Evolutionary conservation across 2,797 vertebrate species (phyloP).

Genomic region (Benthosema pterotum): DNA sequence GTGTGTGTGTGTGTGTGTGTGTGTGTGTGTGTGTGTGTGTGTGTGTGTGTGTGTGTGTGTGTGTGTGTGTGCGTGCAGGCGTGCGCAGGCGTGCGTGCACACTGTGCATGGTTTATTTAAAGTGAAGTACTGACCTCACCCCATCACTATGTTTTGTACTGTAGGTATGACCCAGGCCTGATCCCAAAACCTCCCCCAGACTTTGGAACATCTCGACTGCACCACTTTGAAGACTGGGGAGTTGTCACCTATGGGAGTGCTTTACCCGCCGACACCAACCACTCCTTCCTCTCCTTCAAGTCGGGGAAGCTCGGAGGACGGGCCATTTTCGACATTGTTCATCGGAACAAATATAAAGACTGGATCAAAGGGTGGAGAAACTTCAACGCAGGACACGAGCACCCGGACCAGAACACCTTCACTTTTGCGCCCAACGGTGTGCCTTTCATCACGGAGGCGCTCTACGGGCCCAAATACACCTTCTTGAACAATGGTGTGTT

Average conservation of each 20-base stretch:
- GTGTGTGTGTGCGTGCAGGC: too few relatives aligned
- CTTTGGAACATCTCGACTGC: slow-evolving; percentile 86
- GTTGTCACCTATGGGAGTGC: slow-evolving; percentile 95
- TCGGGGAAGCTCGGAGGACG: slow-evolving; percentile 97
- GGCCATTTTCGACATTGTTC: slow-evolving; percentile 96
- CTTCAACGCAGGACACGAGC: slow-evolving; percentile 97
- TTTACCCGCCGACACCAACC: slow-evolving; percentile 86
- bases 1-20: too few relatives aligned
- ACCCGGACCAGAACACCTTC: slow-evolving; percentile 97
- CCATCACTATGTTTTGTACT: slow-evolving; percentile 28
- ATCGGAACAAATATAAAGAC: slow-evolving; percentile 92
- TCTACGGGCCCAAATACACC: slow-evolving; percentile 97
- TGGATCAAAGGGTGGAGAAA: slow-evolving; percentile 97
- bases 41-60: too few relatives aligned
- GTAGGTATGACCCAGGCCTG: slow-evolving; percentile 92
- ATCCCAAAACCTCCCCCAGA: slow-evolving; percentile 86
- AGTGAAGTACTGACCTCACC: neutral
- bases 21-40: too few relatives aligned
- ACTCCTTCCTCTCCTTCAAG: slow-evolving; percentile 95
- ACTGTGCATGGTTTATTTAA: neutral
- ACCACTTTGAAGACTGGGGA: slow-evolving; percentile 98
- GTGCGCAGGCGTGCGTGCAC: too few relatives aligned
- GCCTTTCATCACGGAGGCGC: slow-evolving; percentile 95
- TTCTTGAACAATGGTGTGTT: slow-evolving; percentile 93
- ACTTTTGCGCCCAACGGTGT: slow-evolving; percentile 93